Evolutionary conservation across 1,140 invertebrate species (phyloP).

Genomic region (Ladona fulva): DNA sequence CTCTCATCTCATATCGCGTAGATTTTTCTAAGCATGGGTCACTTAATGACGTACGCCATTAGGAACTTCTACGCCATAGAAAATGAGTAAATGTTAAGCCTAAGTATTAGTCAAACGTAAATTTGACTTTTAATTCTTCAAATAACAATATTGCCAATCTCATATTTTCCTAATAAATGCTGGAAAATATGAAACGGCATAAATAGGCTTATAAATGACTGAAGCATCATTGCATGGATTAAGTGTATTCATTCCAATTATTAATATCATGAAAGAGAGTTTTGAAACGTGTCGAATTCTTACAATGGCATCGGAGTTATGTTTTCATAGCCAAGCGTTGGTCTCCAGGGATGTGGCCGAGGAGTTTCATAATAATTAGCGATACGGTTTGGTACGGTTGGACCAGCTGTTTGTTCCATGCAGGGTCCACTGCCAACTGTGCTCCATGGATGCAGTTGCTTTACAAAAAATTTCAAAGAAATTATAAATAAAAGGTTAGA

Average conservation of each 20-base stretch:
- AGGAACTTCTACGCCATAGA: too few species aligned
- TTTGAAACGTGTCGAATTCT: conserved; percentile 22
- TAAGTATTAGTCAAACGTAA: too few species aligned
- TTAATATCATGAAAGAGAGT: background rate
- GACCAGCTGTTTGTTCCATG: background rate
- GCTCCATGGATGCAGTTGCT: background rate
- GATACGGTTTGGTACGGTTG: conserved; percentile 11
- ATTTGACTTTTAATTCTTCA: too few species aligned
- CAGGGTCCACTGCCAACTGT: background rate
- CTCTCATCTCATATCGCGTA: too few species aligned
- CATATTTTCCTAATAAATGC: too few species aligned
- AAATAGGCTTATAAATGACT: too few species aligned
- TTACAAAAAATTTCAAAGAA: background rate
- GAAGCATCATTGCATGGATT: too few species aligned
- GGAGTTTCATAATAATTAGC: conserved; percentile 40
- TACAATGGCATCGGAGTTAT: conserved; percentile 59
- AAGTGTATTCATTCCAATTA: background rate
- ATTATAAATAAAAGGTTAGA: background rate
- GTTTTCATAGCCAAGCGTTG: conserved; percentile 65
- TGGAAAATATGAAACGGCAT: too few species aligned
- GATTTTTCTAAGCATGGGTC: too few species aligned
- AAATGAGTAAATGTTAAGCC: too few species aligned
- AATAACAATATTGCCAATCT: too few species aligned
- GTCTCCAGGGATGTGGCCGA: conserved; percentile 61
- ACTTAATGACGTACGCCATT: too few species aligned